A percentile compares a stretch with the other conserved stretches of the same genome.
Evolutionary conservation across 2,797 vertebrate genomes (phyloP).

Genomic region (Pantherophis alleghaniensis): DNA sequence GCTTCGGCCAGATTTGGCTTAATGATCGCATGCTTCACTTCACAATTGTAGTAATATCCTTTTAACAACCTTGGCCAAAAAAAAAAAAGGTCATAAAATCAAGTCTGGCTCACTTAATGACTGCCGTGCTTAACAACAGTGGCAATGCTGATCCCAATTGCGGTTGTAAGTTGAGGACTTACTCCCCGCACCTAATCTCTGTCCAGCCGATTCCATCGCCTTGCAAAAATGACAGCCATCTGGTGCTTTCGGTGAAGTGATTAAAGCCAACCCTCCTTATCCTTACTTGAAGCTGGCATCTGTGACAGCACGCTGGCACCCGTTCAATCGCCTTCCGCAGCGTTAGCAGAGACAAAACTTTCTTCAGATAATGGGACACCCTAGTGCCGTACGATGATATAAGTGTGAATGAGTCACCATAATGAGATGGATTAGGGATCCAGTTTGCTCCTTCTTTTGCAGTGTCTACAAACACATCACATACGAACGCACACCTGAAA

Average conservation of each 20-base stretch:
- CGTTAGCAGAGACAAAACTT: background rate
- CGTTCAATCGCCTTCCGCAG: background rate
- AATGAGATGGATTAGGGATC: background rate
- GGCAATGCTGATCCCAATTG: background rate
- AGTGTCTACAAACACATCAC: background rate
- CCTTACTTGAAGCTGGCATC: background rate
- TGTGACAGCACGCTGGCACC: background rate
- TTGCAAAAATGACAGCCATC: background rate
- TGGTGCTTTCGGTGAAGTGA: background rate
- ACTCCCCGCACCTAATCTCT: background rate
- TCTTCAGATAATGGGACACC: background rate
- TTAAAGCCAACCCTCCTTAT: background rate
- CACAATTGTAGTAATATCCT: background rate
- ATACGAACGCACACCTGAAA: background rate
- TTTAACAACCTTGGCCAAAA: background rate
- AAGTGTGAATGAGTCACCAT: constrained; percentile 12
- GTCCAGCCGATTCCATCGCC: background rate
- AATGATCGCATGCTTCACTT: background rate
- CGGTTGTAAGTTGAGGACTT: background rate
- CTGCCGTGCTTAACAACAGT: background rate
- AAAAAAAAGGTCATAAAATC: no score
- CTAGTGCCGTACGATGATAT: constrained; percentile 2
- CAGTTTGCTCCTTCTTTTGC: constrained; percentile 6
- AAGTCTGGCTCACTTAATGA: background rate
- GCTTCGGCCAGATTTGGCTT: background rate